Conservation (phyloP, 2,888 invertebrate species). For the Amphipoea oculea region DNA sequence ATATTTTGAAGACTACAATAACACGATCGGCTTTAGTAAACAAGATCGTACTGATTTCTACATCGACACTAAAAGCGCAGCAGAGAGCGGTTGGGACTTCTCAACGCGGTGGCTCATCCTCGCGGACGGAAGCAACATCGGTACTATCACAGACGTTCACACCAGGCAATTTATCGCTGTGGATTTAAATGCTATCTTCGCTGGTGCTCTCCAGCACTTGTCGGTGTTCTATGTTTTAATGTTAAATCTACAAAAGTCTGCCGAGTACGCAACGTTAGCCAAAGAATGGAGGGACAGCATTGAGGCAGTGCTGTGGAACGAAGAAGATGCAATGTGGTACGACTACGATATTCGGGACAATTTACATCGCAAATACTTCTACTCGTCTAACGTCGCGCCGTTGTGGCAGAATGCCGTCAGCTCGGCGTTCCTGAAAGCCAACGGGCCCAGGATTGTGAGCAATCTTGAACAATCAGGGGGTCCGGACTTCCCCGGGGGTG, state of each 20-base stretch:
- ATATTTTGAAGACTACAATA: constrained; percentile 92
- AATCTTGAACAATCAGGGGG: constrained; percentile 88
- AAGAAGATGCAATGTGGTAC: constrained; percentile 94
- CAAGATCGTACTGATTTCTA: constrained; percentile 90
- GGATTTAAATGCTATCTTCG: constrained; percentile 95
- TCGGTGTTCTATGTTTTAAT: constrained; percentile 90
- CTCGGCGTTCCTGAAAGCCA: constrained; percentile 73
- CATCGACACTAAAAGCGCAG: constrained; percentile 93
- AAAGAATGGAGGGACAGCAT: constrained; percentile 91
- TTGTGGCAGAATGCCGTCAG: constrained; percentile 92
- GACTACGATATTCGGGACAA: constrained; percentile 92
- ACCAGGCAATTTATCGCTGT: constrained; percentile 94
- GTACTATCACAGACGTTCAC: constrained; percentile 91
- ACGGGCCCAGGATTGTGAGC: constrained; percentile 88
- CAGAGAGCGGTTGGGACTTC: constrained; percentile 97
- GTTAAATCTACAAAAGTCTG: constrained; percentile 85
- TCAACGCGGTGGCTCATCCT: constrained; percentile 94
- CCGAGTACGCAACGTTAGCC: constrained; percentile 89
- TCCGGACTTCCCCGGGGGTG: constrained; percentile 91
- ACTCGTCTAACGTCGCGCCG: constrained; percentile 93
- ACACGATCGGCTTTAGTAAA: constrained; percentile 86
- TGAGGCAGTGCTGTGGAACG: constrained; percentile 93
- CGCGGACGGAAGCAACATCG: constrained; percentile 89
- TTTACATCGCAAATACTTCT: constrained; percentile 92
- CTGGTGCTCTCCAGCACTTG: constrained; percentile 92